A percentile compares a stretch with the other conserved stretches of the same genome.
Conservation (phyloP, 1,140 invertebrate species). For the Euschistus heros region DNA sequence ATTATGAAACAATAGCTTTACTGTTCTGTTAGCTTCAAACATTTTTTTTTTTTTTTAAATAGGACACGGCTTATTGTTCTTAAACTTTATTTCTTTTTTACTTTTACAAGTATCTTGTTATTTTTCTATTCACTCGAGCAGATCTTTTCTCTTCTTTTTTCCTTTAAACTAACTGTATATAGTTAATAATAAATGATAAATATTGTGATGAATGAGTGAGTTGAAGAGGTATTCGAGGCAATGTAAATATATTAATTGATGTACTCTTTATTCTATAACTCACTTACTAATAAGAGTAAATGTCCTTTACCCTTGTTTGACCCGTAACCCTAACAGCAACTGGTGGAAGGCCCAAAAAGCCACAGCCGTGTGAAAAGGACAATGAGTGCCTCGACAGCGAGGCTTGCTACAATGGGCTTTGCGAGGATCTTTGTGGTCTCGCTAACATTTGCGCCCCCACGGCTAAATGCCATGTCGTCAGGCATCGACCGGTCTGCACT, state of each 20-base stretch:
- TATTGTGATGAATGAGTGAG: neutral
- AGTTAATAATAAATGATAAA: neutral
- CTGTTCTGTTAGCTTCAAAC: no score
- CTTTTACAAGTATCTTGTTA: neutral
- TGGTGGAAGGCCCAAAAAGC: constrained; percentile 47
- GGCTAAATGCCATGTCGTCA: constrained; percentile 59
- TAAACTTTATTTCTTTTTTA: no score
- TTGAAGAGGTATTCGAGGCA: neutral
- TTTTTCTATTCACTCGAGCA: neutral
- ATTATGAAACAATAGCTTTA: no score
- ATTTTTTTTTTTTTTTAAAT: no score
- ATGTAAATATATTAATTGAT: constrained; percentile 3
- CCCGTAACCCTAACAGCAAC: constrained; percentile 21
- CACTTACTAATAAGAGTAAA: constrained; percentile 8
- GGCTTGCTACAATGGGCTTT: constrained; percentile 60
- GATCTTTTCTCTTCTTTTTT: neutral
- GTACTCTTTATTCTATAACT: neutral
- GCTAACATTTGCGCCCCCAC: constrained; percentile 54
- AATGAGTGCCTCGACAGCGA: constrained; percentile 61
- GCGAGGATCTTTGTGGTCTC: constrained; percentile 62
- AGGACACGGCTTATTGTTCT: no score
- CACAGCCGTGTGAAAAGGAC: constrained; percentile 58
- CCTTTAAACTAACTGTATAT: neutral
- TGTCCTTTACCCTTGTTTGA: neutral
- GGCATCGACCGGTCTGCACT: constrained; percentile 65